Base-by-base conservation (phyloP, 92 coral and sea anemone species). In the Zoanthus sociatus region DNA sequence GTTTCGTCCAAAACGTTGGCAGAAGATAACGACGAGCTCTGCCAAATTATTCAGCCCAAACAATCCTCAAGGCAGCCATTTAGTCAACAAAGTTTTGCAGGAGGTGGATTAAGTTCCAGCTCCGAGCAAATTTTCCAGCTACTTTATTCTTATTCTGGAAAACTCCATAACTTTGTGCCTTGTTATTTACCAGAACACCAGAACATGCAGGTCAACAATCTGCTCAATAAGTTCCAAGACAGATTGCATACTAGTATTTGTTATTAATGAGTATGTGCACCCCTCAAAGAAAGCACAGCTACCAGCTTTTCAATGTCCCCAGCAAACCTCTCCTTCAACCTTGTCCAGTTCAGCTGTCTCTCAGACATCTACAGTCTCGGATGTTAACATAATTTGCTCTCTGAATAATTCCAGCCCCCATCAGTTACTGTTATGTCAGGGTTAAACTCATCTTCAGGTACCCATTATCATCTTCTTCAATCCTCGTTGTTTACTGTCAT, bases 51-150 rank as follows among this genome's bases (percentile, higher is more conserved):
- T 4, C 68, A 61, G 18, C 68, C 68, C 7, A 15, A 50, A 50
- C 54, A 61, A 61, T 61, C 68, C 0, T 30, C 68, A 21, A 61
- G 2, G 68, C 16, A 61, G 68, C n/a, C 6, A 5, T 0, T 61
- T 61, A 5, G 21, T 61, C 68, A 18, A 15, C 68, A 61, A 61
- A 4, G 26, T 18, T 15, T 15, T 16, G 18, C 68, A 6, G 73
- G 45, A 10, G 3, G 73, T 68, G 46, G 44, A 68, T 32, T 42
- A 16, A 68, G 11, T 42, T 68, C 16, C 11, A 68, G 45, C 45
- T 68, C 73, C 26, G 46, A 68, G 73, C 73, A 68, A 68, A 68
- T 68, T 32, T 17, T 68, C 73, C 73, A 68, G 73, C 73, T 68
- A 68, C 73, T 68, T 68, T 15, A 68, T 32, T 68, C 45, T 26